Percentiles rank a stretch among this genome's conserved stretches.
These are phyloP conservation scores for Zootoca vivipara DNA, from an alignment of 2,113 vertebrate species.

Conservation along the genomic window DNA sequence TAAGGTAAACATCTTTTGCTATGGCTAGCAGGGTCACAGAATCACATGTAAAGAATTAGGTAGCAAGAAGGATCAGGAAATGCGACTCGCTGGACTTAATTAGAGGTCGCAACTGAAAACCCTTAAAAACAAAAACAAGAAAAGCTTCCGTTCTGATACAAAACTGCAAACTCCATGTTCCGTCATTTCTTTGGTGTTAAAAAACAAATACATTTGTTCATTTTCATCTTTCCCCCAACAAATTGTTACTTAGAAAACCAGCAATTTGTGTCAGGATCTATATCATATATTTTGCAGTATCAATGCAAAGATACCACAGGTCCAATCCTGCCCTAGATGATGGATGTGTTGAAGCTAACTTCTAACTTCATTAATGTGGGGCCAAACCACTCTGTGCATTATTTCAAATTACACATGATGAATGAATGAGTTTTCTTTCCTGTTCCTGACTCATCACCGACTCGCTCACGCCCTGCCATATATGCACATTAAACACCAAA, in stretches of 20 bases:
- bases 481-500: constrained; percentile 62
- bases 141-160: constrained; percentile 60
- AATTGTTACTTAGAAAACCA: constrained; percentile 16
- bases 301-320: accelerated
- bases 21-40: constrained; percentile 58
- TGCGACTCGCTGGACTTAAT: constrained; percentile 87
- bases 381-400: not conserved
- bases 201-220: not conserved
- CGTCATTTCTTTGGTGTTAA: not conserved
- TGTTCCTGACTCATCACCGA: constrained; percentile 15
- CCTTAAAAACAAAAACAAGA: constrained; percentile 65
- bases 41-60: constrained; percentile 90
- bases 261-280: accelerated
- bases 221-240: not conserved
- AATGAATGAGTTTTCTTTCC: not conserved
- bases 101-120: constrained; percentile 81
- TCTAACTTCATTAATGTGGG: not conserved
- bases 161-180: not conserved
- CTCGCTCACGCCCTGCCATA: constrained; percentile 29
- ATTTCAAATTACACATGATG: not conserved
- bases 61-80: constrained; percentile 80
- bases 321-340: not conserved
- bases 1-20: constrained; percentile 61
- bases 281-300: not conserved
- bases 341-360: not conserved